Percentiles rank a stretch among this genome's conserved stretches.
These are phyloP conservation scores for Carabus problematicus DNA, from an alignment of 2,888 invertebrate species.

Conservation along the genomic window DNA sequence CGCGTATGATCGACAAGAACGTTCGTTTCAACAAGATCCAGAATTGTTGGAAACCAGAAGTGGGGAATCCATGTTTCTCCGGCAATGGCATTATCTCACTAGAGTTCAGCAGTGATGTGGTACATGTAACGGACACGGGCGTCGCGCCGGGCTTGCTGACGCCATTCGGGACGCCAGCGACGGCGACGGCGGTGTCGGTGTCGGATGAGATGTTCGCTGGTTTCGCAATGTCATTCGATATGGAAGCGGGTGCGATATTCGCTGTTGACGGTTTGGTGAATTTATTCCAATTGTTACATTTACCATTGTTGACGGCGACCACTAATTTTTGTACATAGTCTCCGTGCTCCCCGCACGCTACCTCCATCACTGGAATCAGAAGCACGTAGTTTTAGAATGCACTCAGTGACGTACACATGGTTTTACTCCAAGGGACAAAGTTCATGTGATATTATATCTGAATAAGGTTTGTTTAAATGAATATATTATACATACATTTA, in stretches of 20 bases:
- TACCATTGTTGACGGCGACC: slow-evolving; percentile 81
- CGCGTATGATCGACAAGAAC: slow-evolving; percentile 81
- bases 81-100: slow-evolving; percentile 75
- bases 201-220: slow-evolving; percentile 57
- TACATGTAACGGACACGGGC: slow-evolving; percentile 61
- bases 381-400: too few relatives aligned
- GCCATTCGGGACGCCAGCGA: slow-evolving; percentile 53
- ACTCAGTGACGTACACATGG: too few relatives aligned
- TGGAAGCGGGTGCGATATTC: slow-evolving; percentile 49
- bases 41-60: slow-evolving; percentile 83
- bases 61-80: slow-evolving; percentile 77
- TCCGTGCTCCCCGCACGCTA: slow-evolving; percentile 94
- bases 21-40: slow-evolving; percentile 87
- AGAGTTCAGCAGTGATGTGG: slow-evolving; percentile 64
- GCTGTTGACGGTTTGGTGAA: slow-evolving; percentile 49
- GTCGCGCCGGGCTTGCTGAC: slow-evolving; percentile 48
- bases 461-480: too few relatives aligned
- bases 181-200: slow-evolving; percentile 54
- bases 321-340: slow-evolving; percentile 86
- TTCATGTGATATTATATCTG: too few relatives aligned
- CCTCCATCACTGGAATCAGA: slow-evolving; percentile 83
- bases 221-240: slow-evolving; percentile 67
- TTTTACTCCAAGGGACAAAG: too few relatives aligned
- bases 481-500: not conserved
- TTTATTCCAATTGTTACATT: slow-evolving; percentile 68